Evolutionary conservation across 2,797 vertebrate genomes (phyloP), one percentile per base, ranked within the genome.

Genomic region (Echiichthys vipera): DNA sequence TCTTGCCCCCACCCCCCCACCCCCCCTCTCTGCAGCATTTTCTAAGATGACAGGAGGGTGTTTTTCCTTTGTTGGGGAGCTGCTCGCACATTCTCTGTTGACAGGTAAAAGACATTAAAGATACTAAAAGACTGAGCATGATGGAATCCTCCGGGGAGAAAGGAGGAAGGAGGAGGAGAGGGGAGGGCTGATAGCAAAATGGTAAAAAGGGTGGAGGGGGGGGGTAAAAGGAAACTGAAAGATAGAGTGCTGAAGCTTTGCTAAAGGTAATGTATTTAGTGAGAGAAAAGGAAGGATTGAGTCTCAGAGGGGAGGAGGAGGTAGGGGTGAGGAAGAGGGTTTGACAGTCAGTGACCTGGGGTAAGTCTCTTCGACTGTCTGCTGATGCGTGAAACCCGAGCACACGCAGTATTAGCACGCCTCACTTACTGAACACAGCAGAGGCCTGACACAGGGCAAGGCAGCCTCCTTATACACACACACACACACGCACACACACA

Each of bases 381-480:
- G 90, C 91, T 93, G 92, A 93, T 88, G 93, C 91, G 83, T 93
- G 91, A 93, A 93, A 93, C 92, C 88, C 92, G 89, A 92, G 92
- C 93, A 92, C 90, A 92, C 89, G 89, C 91, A 84, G 89, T 89
- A 93, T 93, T 88, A 89, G 84, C 81, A 88, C 81, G 84, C 88
- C 90, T 92, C 87, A 90, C 91, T 91, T 91, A 86, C 88, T 72
- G 75, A 92, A 90, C 90, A 88, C 92, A 88, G 83, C 87, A 86
- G 90, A 90, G 90, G 84, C 85, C 91, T 87, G 84, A 89, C 90
- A 89, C 83, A 82, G 90, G 88, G 84, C 86, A 86, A 80, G 74
- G 80, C 88, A 83, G 70, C 81, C 68, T 81, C 42, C 76, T 67
- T 56, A 61, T 14, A 62, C 67, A 74, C 78, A 83, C 79, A 82